A percentile compares a stretch with the other conserved stretches of the same genome.
These are phyloP conservation scores for Raja brachyura DNA, from an alignment of 2,113 vertebrate genomes.

Conservation along the genomic window DNA sequence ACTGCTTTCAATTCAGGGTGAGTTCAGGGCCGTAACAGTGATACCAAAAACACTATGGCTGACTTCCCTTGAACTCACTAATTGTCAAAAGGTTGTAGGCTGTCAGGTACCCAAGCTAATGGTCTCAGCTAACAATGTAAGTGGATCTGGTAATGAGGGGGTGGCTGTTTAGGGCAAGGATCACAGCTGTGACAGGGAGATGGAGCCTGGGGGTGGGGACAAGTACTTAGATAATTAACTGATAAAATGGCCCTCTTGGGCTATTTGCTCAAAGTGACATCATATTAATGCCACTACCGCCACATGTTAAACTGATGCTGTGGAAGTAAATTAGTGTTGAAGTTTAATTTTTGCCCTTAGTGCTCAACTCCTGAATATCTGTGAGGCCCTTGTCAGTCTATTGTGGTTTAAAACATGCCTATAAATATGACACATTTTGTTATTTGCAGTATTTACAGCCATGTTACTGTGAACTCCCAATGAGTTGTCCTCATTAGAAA, in stretches of 20 bases:
- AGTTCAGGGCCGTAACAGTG: neutral
- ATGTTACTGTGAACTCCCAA: neutral
- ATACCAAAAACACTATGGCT: neutral
- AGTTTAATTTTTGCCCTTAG: neutral
- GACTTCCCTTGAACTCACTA: neutral
- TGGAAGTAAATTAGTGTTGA: neutral
- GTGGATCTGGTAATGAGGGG: neutral
- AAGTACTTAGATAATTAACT: neutral
- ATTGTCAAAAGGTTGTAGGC: neutral
- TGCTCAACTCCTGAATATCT: neutral
- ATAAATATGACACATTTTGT: neutral
- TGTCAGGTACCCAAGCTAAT: neutral
- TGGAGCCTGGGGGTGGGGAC: neutral
- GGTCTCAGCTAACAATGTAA: neutral
- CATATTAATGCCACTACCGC: neutral
- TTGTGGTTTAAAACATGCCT: neutral
- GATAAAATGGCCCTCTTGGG: neutral
- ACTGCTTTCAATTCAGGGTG: neutral
- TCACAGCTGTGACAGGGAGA: neutral
- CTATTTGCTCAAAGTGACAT: neutral
- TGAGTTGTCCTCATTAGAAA: neutral
- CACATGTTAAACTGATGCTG: neutral
- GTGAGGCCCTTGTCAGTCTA: neutral
- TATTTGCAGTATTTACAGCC: neutral
- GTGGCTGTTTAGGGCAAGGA: neutral